phyloP scores from a whole-genome alignment of 2,797 vertebrate genomes.

The Glyptemys insculpta region DNA sequence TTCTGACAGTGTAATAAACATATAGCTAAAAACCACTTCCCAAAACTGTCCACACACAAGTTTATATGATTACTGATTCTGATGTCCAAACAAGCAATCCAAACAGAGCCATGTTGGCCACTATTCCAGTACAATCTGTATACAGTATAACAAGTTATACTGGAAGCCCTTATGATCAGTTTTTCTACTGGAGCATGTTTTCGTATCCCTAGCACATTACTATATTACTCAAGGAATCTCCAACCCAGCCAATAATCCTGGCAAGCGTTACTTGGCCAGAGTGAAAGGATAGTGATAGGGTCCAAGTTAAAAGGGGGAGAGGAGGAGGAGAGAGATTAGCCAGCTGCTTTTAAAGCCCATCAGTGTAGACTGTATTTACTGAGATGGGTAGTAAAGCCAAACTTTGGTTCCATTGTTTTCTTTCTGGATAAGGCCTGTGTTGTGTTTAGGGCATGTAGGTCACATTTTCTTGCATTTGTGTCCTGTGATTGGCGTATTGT shows the following conservation, averaged over 20 bases:
- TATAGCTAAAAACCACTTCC: background rate
- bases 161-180: background rate
- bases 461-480: background rate
- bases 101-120: background rate
- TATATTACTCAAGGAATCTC: slow-evolving; percentile 39
- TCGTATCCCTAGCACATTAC: slow-evolving; percentile 29
- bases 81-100: background rate
- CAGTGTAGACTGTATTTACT: slow-evolving; percentile 54
- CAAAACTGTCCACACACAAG: background rate
- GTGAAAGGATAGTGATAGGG: background rate
- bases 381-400: slow-evolving; percentile 14
- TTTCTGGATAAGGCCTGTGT: slow-evolving; percentile 39
- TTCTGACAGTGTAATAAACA: background rate
- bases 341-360: slow-evolving; percentile 71
- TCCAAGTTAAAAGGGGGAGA: slow-evolving; percentile 71
- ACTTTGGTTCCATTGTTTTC: slow-evolving; percentile 19
- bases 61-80: background rate
- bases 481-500: slow-evolving; percentile 53
- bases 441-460: slow-evolving; percentile 21
- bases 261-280: slow-evolving; percentile 74
- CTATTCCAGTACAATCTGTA: background rate
- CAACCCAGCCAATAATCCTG: slow-evolving; percentile 68
- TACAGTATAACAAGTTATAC: background rate
- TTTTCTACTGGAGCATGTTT: background rate
- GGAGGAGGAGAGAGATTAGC: slow-evolving; percentile 66